Evolutionary conservation across 2,113 vertebrate species (phyloP).

Genomic region (Pristiophorus japonicus): DNA sequence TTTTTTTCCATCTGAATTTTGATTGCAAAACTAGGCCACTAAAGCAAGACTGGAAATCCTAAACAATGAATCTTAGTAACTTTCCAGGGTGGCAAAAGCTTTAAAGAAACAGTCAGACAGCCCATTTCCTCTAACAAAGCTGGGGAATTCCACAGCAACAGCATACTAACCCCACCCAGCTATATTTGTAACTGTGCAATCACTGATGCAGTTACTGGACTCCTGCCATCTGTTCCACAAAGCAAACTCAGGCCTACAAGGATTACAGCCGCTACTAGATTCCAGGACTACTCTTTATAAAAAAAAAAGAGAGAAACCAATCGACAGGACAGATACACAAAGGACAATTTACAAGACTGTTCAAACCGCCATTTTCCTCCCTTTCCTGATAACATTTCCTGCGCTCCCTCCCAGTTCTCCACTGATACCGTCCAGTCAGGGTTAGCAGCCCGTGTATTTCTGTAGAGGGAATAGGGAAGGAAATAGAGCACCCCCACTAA

Average conservation of each 20-base stretch:
- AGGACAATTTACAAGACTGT: not conserved
- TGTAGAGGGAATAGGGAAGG: not conserved
- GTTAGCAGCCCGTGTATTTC: not conserved
- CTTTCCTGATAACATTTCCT: not conserved
- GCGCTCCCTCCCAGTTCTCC: not conserved
- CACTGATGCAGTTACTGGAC: not conserved
- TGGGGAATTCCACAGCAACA: constrained; percentile 10
- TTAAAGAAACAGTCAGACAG: constrained; percentile 4
- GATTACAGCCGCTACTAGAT: not conserved
- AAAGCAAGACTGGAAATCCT: not conserved
- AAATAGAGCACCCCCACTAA: not conserved
- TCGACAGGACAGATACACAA: not conserved
- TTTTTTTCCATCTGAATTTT: not conserved
- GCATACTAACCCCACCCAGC: not conserved
- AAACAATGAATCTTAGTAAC: not conserved
- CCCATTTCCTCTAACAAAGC: not conserved
- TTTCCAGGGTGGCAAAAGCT: not conserved
- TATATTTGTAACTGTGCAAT: not conserved
- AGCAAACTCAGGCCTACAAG: not conserved
- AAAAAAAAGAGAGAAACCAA: not conserved
- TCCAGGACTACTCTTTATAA: not conserved
- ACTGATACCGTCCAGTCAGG: not conserved
- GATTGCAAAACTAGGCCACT: not conserved
- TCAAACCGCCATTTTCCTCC: not conserved
- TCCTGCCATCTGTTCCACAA: not conserved